These are phyloP conservation scores for Dilophus febrilis DNA, from an alignment of 2,888 invertebrate genomes.

Conservation along the genomic window DNA sequence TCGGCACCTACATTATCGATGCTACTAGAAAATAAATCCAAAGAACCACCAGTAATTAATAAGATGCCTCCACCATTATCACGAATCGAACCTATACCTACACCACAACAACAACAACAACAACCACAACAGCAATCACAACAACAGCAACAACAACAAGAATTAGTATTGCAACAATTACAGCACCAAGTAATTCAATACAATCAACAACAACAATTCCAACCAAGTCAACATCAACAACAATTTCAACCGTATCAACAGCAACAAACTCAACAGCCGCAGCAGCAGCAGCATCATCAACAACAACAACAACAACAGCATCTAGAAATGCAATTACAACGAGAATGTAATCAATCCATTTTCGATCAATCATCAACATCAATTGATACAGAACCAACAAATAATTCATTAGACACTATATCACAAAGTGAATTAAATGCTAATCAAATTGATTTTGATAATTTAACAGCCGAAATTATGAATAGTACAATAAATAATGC, in stretches of 20 bases:
- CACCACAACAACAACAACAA: too few relatives aligned
- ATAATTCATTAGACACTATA: too few relatives aligned
- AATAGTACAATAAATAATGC: too few relatives aligned
- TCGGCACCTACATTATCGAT: slow-evolving; percentile 60
- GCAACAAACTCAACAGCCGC: background rate
- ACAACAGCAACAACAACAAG: too few relatives aligned
- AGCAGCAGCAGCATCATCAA: slow-evolving; percentile 7
- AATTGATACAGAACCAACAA: too few relatives aligned
- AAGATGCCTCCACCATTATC: slow-evolving; percentile 24
- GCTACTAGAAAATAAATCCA: slow-evolving; percentile 41
- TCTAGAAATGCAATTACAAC: slow-evolving; percentile 6
- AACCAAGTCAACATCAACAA: slow-evolving; percentile 5
- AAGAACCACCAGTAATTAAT: slow-evolving; percentile 11
- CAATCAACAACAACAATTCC: background rate
- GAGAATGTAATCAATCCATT: background rate
- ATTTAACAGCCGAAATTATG: too few relatives aligned
- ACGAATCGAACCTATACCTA: background rate
- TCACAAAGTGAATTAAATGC: too few relatives aligned
- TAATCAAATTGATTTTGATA: too few relatives aligned
- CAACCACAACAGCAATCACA: too few relatives aligned
- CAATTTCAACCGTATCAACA: too few relatives aligned
- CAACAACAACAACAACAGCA: background rate
- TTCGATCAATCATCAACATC: too few relatives aligned
- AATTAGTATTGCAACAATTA: too few relatives aligned
- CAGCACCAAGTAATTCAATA: slow-evolving; percentile 6